Evolutionary conservation across 1,140 invertebrate genomes (phyloP), one percentile per base, ranked within the genome.

Genomic region (Aphelinus certus): DNA sequence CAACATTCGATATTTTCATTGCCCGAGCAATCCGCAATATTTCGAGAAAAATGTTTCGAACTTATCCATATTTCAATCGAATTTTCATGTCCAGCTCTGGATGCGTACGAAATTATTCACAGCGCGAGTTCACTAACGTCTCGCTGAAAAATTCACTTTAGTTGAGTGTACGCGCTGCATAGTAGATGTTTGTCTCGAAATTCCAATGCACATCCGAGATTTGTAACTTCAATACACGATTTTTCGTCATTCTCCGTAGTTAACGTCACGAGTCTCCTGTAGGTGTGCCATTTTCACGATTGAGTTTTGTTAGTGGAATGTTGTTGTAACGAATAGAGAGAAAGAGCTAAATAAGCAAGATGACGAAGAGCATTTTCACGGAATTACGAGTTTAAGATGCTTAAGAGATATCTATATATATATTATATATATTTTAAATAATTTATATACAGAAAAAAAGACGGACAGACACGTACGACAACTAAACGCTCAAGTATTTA

Each of bases 391-490:
- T 58, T 58, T 65, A 66, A 73, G 55, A 71, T 75, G 56, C 68
- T 62, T 66, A 74, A 68, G 67, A 63, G 51, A 74, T 74, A 69
- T 68, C 66, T 61, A 75, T 46, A 65, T 72, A 64, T 49, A 71
- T 61, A 74, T 46, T 67, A 66, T 53, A 68, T 75, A 75, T 75
- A 75, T 70, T 70, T 75, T 75, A 75, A 63, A 70, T 69, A 69
- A 75, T 70, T 64, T 75, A 69, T 75, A 75, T 70, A 64, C 26
- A 70, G 55, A 70, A 43, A 45, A 57, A 4, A 66, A 66, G 53
- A 43, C 1, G 4, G 43, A 58, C 57, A 66, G 2, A 58, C 45
- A 73, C 58, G 57, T 4, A 46, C 48, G 7, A 2, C 61, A 9
- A 3, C 57, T 26, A 26, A 51, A 53, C 47, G 57, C 66, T 75